Percentiles rank a stretch among this genome's conserved stretches.
Evolutionary conservation across 2,797 vertebrate species (phyloP).

Genomic region (Cynopterus sphinx): DNA sequence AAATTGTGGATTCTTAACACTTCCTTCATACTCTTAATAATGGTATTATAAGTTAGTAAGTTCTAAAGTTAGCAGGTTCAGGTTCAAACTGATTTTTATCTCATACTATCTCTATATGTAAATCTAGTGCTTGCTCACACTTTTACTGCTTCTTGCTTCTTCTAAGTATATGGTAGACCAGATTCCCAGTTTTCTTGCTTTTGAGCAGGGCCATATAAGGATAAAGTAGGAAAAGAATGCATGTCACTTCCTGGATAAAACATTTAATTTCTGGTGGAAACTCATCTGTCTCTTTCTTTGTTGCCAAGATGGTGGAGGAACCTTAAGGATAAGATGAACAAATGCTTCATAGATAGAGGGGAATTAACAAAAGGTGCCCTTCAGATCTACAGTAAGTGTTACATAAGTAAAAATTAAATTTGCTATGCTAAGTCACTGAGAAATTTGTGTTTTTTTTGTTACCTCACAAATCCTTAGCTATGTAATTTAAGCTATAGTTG

Average conservation of each 20-base stretch:
- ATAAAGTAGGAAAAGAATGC: background rate
- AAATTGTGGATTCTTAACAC: background rate
- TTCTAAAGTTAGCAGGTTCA: background rate
- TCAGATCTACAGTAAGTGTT: background rate
- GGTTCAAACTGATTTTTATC: background rate
- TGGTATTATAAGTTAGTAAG: background rate
- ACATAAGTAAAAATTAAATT: background rate
- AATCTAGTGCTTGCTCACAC: background rate
- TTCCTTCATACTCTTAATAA: background rate
- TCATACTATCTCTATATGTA: background rate
- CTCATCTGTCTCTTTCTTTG: background rate
- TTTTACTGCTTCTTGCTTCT: background rate
- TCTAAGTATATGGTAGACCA: background rate
- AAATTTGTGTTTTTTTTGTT: background rate
- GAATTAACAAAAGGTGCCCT: background rate
- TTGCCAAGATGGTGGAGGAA: background rate
- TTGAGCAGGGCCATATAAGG: background rate
- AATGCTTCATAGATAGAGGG: background rate
- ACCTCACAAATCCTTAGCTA: background rate
- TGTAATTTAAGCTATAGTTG: background rate
- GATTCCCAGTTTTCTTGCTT: background rate
- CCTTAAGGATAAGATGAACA: background rate
- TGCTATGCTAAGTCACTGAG: background rate
- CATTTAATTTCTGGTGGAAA: background rate
- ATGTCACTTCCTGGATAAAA: background rate